phyloP scores from a whole-genome alignment of 92 coral and sea anemone species.

The Parazoanthus swiftii region DNA sequence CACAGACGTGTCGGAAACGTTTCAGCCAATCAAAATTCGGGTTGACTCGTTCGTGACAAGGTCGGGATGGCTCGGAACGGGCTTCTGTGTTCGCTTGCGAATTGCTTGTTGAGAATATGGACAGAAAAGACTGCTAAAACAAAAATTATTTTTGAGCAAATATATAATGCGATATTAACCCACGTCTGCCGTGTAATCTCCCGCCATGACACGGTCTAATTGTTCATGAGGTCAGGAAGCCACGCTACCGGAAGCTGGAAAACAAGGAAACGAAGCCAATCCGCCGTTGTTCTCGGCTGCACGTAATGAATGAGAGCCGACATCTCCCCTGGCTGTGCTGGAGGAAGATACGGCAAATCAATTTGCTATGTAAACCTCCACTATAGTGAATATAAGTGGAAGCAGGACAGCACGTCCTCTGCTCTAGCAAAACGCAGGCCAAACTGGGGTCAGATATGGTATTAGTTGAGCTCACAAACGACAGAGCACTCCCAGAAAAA shows the following conservation, averaged over 20 bases:
- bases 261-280: too few species aligned
- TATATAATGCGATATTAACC: too few species aligned
- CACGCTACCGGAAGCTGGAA: not conserved
- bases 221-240: not conserved
- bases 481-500: too few species aligned
- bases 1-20: not conserved
- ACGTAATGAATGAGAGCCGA: too few species aligned
- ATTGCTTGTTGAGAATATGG: not conserved
- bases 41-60: slow-evolving; percentile 11
- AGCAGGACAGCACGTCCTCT: not conserved
- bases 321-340: not conserved
- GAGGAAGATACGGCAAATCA: not conserved
- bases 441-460: too few species aligned
- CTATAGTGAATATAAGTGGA: not conserved
- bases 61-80: not conserved
- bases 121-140: too few species aligned
- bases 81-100: not conserved
- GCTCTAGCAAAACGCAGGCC: not conserved
- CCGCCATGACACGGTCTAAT: not conserved
- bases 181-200: not conserved
- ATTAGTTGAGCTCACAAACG: too few species aligned
- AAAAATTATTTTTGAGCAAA: too few species aligned
- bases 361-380: too few species aligned
- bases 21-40: slow-evolving; percentile 21
- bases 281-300: not conserved